phyloP scores from a whole-genome alignment of 2,888 invertebrate genomes.

The Trichogramma dendrolimi region DNA sequence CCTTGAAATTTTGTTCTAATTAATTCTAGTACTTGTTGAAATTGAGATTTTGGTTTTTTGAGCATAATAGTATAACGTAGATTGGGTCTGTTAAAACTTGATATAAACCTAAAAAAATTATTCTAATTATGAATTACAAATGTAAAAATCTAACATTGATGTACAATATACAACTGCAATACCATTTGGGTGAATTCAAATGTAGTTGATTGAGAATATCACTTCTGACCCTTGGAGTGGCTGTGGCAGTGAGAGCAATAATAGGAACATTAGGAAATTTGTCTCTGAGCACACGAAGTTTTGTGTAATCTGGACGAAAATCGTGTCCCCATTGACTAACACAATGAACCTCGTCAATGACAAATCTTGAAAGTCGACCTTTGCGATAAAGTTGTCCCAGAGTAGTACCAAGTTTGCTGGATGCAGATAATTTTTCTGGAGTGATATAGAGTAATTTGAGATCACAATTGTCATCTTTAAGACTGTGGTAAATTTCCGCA shows the following conservation, averaged over 20 bases:
- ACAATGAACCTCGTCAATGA: conserved; percentile 98
- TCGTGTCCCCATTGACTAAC: conserved; percentile 99
- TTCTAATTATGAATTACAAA: neutral
- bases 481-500: conserved; percentile 68
- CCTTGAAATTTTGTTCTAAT: conserved; percentile 66
- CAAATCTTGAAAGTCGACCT: conserved; percentile 75
- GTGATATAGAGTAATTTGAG: conserved; percentile 91
- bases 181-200: conserved; percentile 70
- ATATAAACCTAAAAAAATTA: conserved; percentile 64
- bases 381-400: conserved; percentile 69
- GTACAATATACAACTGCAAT: conserved; percentile 7
- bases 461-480: conserved; percentile 64
- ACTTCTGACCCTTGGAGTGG: conserved; percentile 83
- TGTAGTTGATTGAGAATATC: conserved; percentile 86
- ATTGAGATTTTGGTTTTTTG: conserved; percentile 72
- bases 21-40: conserved; percentile 70
- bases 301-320: conserved; percentile 87
- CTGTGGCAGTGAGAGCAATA: conserved; percentile 92
- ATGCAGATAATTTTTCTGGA: conserved; percentile 88
- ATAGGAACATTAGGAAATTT: conserved; percentile 71
- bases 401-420: conserved; percentile 66
- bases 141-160: neutral
- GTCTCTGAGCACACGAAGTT: conserved; percentile 66
- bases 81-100: conserved; percentile 94
- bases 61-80: conserved; percentile 76